Percentiles rank a stretch among this genome's conserved stretches.
Evolutionary conservation across 2,888 invertebrate species (phyloP).

Genomic region (Diachrysia chrysitis): DNA sequence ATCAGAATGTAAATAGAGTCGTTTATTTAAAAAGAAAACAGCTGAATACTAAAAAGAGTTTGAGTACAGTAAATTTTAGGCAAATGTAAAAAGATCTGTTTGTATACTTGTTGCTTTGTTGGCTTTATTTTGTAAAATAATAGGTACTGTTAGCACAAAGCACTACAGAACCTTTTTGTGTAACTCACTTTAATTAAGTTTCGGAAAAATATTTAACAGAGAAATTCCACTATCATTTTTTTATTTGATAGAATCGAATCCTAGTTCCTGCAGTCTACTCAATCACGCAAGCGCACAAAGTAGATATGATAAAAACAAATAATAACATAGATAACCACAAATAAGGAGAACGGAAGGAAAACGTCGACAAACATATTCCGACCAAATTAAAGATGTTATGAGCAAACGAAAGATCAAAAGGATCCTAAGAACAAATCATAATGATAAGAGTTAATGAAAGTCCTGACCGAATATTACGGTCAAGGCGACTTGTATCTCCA

Average conservation of each 20-base stretch:
- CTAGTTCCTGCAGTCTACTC: not conserved
- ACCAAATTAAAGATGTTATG: constrained; percentile 12
- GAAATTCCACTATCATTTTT: not conserved
- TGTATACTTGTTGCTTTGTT: too few species aligned
- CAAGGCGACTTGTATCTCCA: not conserved
- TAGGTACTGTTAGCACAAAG: not conserved
- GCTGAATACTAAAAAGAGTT: too few species aligned
- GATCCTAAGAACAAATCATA: not conserved
- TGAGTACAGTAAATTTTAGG: too few species aligned
- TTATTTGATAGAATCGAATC: not conserved
- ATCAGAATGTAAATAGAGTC: not conserved
- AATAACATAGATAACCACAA: not conserved
- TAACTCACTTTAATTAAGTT: not conserved
- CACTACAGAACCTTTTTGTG: not conserved
- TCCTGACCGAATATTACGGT: constrained; percentile 3
- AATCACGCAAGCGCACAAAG: not conserved
- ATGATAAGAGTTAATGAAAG: not conserved
- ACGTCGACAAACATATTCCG: constrained; percentile 2
- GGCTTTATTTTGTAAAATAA: too few species aligned
- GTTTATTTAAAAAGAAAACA: not conserved
- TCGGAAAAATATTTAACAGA: not conserved
- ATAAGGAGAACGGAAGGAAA: constrained; percentile 4
- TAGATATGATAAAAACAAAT: not conserved
- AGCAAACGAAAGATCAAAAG: constrained; percentile 10
- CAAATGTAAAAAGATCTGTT: too few species aligned